Base-by-base conservation (phyloP, 2,113 vertebrate genomes). In the Cyanocitta stelleri region DNA sequence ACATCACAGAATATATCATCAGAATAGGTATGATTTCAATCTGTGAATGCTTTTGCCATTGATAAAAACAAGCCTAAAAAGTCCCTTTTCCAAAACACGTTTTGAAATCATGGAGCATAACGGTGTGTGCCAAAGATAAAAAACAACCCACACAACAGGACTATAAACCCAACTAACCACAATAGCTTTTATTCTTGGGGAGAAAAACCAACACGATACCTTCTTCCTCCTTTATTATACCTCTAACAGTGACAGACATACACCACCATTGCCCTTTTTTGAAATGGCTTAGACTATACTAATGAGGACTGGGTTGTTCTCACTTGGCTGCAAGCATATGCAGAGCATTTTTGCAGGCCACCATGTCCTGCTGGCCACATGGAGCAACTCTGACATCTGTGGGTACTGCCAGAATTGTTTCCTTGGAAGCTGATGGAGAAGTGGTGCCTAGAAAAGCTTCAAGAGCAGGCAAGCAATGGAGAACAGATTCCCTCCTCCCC, bases 341-440 rank as follows among this genome's bases (percentile, higher is more conserved):
- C 51, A 78, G 35, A 73, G 9, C 23, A 64, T 43, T 88, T 64
- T n/a, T 69, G 44, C 41, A 51, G 73, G 43, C 18, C 21, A 80
- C 35, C 21, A 16, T 1, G 2, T 67, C 48, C 63, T 59, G 48
- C 59, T 63, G 29, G 46, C 30, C 32, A 67, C 30, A 8, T 2
- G 11, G 30, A 61, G 32, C 3, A 10, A 73, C 51, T 56, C 6
- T 0, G 0, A 7, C 21, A 26, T 22, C 55, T 48, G 11, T 7
- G 41, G 68, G 41, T 27, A 64, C n/a, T 48, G 30, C 15, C 69
- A 81, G 49, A 49, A 35, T 10, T 46, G 39, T 4, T 10, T 64
- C 44, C 68, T 19, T 76, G 58, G 41, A 87, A 55, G 69, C 0
- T 35, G 52, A 68, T 33, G 66, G 27, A 63, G 21, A 71, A 82